Evolutionary conservation across 2,888 invertebrate species (phyloP), one percentile per base, ranked within the genome.

Genomic region (Cabera pusaria): DNA sequence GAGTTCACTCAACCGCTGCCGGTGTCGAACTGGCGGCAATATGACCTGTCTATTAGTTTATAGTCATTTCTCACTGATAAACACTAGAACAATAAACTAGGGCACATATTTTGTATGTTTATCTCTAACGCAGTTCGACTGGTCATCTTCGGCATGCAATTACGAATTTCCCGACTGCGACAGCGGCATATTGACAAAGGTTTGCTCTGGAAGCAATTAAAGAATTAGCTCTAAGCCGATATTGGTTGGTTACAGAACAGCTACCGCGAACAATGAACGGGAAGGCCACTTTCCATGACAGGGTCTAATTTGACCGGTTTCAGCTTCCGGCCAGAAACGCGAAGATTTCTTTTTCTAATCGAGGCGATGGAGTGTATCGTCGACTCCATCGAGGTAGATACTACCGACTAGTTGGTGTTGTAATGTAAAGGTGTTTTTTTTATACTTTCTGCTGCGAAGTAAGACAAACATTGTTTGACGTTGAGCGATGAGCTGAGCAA

Each of bases 401-500:
- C 26, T 43, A 23, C 36, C 35, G 28, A 35, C 19, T 23, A 11
- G 4, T 33, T 20, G 21, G 14, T 5, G 29, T 21, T 38, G 18
- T 29, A 18, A 8, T 29, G 21, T 26, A 24, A 2, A 14, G 14
- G 4, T 14, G 2, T 14, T 3, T 14, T 14, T 3, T 14, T 14
- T 14, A n/a, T n/a, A 7, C 20, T 18, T 35, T 34, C n/a, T 21
- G 24, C 23, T 45, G 32, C 25, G 33, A 32, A 35, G 31, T 22
- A 43, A 23, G 22, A 24, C 28, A 52, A 42, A 49, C 37, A 52
- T 6, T 33, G 20, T 19, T 45, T 46, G 48, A 53, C 53, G 35
- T 48, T 49, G 53, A 50, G 26, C 27, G 53, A 53, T 53, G 45
- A 35, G 44, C 37, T 4, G 2, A 14, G n/a, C n/a, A n/a, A n/a